These are phyloP conservation scores for Eulemur coronatus DNA, from an alignment of 2,797 vertebrate genomes.

Conservation along the genomic window DNA sequence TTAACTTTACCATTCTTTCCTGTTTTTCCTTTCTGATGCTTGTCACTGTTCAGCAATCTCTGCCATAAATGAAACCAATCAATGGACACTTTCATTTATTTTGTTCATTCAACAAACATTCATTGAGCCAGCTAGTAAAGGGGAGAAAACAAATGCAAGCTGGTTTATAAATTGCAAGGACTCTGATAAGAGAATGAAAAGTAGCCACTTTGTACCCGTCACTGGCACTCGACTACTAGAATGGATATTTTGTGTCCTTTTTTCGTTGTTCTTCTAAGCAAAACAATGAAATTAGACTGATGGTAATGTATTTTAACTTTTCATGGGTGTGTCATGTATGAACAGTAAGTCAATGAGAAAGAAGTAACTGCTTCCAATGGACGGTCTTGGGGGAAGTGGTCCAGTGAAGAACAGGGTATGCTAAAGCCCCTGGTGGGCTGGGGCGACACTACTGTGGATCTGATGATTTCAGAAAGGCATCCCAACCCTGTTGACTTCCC, in stretches of 20 bases:
- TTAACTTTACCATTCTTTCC: not conserved
- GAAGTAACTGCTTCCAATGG: not conserved
- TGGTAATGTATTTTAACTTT: not conserved
- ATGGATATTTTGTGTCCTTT: not conserved
- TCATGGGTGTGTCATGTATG: not conserved
- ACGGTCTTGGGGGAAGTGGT: not conserved
- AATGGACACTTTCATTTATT: not conserved
- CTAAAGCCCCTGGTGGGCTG: fast-evolving
- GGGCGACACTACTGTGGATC: too few species aligned
- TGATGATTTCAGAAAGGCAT: not conserved
- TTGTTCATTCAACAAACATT: conserved; percentile 14
- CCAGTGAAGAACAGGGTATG: not conserved
- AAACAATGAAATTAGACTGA: not conserved
- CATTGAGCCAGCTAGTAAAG: not conserved
- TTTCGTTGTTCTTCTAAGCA: not conserved
- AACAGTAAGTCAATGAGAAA: not conserved
- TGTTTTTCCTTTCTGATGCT: not conserved
- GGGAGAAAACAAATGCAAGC: not conserved
- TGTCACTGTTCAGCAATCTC: not conserved
- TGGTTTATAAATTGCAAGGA: not conserved
- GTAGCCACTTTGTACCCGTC: not conserved
- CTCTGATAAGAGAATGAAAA: not conserved
- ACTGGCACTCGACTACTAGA: not conserved
- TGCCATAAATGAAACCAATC: not conserved
- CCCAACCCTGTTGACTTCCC: not conserved